Evolutionary conservation across 2,113 vertebrate species (phyloP), one percentile per base, ranked within the genome.

Genomic region (Albula goreensis): DNA sequence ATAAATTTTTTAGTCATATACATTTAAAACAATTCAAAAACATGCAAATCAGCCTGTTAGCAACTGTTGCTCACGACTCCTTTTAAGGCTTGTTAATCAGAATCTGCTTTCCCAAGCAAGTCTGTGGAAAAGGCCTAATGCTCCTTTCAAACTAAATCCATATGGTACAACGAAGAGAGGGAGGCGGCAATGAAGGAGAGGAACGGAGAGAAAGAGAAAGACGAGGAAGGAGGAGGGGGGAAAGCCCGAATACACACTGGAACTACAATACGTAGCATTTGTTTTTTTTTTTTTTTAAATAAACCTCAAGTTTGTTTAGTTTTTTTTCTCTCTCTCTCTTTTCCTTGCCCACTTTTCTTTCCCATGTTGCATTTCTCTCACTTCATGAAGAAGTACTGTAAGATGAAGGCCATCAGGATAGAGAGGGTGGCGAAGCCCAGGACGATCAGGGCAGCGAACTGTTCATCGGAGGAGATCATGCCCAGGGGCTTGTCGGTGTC

Each of bases 311-410:
- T 94, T 93, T 95, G 87, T 88, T 84, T 85, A 87, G 80, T 86
- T 5, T 41, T 82, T 41, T 83, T 86, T 90, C 86, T 93, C 83
- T 56, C 91, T 0, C 15, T 88, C 66, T 87, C 57, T 41, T 84
- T 74, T 15, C 80, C 50, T 63, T 70, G 57, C 94, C 91, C 92
- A 92, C 92, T 93, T 93, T 92, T 91, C 31, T 90, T 93, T 91
- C 92, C 90, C 87, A 87, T 83, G 88, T 89, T 87, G 82, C 87
- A 89, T 25, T 41, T 92, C 93, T 91, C 91, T 96, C 97, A 99
- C 96, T 99, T 98, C 97, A 99, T 97, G 90, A 99, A 97, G 96
- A 99, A 98, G 96, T 99, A 98, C 88, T 99, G 98, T 89, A 99
- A 94, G 94, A 99, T 96, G 95, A 97, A 99, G 94, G 98, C 98